phyloP scores from a whole-genome alignment of 2,888 invertebrate species.

The Dorcus parallelipipedus region DNA sequence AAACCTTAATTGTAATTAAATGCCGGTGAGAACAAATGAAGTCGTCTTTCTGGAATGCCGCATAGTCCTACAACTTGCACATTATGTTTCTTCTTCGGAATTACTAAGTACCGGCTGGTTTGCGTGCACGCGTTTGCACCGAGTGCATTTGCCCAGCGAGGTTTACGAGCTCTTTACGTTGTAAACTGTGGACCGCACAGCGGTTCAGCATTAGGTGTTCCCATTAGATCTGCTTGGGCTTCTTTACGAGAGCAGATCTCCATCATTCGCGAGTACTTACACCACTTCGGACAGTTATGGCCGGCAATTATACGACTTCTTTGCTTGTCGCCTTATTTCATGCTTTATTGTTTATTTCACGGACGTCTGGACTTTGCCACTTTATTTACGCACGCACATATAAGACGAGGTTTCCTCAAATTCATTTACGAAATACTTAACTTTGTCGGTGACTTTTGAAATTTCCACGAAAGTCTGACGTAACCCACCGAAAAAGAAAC shows the following conservation, averaged over 20 bases:
- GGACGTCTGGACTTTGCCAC: conserved; percentile 4
- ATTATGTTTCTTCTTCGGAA: background rate
- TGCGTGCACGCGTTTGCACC: conserved; percentile 14
- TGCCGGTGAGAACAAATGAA: background rate
- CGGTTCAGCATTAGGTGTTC: conserved; percentile 28
- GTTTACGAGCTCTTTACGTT: conserved; percentile 26
- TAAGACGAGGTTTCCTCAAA: no score
- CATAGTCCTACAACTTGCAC: background rate
- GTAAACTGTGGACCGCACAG: conserved; percentile 32
- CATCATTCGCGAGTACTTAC: conserved; percentile 30
- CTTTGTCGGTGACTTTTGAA: no score
- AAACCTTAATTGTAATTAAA: no score
- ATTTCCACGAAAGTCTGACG: no score
- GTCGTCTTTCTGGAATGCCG: background rate
- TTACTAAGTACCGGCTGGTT: background rate
- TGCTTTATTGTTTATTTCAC: conserved; percentile 28
- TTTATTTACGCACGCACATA: background rate
- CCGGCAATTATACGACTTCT: conserved; percentile 33
- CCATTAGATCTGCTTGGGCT: conserved; percentile 28
- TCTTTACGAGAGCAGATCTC: conserved; percentile 28
- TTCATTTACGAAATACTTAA: no score
- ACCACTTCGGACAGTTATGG: conserved; percentile 30
- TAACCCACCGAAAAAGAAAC: no score
- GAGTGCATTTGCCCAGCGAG: conserved; percentile 18
- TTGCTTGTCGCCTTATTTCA: conserved; percentile 26